Conservation (phyloP, 2,113 vertebrate genomes). For the Salvelinus sp. region DNA sequence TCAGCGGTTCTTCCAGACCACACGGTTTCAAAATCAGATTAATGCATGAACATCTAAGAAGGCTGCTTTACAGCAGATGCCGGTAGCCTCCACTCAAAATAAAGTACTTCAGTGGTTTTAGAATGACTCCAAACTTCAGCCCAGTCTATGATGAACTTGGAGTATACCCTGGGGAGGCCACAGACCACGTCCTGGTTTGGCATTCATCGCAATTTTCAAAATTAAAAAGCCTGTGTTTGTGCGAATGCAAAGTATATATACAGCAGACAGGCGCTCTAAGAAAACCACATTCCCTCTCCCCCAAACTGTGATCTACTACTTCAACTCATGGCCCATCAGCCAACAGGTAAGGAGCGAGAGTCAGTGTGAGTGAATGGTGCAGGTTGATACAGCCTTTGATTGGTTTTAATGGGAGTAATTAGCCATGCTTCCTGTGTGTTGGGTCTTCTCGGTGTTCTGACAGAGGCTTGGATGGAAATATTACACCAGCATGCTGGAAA, state of each 20-base stretch:
- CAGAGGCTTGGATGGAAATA: slow-evolving; percentile 36
- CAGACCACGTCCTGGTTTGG: not conserved
- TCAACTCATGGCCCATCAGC: no score
- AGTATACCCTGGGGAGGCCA: not conserved
- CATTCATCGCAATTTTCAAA: slow-evolving; percentile 14
- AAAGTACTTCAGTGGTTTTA: not conserved
- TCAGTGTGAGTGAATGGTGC: slow-evolving; percentile 8
- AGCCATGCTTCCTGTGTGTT: slow-evolving; percentile 13
- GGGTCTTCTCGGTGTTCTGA: slow-evolving; percentile 7
- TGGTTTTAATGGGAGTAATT: slow-evolving; percentile 38
- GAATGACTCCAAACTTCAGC: slow-evolving; percentile 9
- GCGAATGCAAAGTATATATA: no score
- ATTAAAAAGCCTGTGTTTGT: slow-evolving; percentile 9
- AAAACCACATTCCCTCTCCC: not conserved
- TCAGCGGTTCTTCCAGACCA: no score
- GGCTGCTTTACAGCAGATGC: not conserved
- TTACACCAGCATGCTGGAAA: slow-evolving; percentile 43
- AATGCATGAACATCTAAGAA: not conserved
- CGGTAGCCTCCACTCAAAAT: not conserved
- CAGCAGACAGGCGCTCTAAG: not conserved
- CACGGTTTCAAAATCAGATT: no score
- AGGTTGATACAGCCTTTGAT: slow-evolving; percentile 19
- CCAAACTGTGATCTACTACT: no score
- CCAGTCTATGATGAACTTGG: slow-evolving; percentile 1
- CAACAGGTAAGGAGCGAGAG: not conserved